Conservation (phyloP, 2,888 invertebrate species). For the Leptinotarsa rubiginosa region DNA sequence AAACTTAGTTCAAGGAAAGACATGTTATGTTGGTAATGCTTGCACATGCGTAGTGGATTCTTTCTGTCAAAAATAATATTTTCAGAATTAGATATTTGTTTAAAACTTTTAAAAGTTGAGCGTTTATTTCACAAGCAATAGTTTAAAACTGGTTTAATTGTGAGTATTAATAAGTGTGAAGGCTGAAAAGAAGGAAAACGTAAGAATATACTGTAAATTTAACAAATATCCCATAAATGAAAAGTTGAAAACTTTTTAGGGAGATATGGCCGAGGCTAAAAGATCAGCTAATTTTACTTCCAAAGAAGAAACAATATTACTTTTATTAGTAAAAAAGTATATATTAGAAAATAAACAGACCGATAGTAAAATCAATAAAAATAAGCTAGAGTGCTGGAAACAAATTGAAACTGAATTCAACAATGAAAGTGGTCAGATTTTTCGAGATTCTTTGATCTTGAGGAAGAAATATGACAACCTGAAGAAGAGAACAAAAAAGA, state of each 20-base stretch:
- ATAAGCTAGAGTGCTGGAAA: slow-evolving; percentile 24
- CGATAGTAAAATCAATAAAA: slow-evolving; percentile 10
- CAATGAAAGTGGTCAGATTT: slow-evolving; percentile 18
- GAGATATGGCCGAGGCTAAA: background rate
- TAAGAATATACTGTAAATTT: background rate
- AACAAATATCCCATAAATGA: background rate
- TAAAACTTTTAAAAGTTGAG: too few relatives aligned
- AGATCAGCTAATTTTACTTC: background rate
- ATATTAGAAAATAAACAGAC: slow-evolving; percentile 21
- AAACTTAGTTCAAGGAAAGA: background rate
- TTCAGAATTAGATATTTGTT: too few relatives aligned
- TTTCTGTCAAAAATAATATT: background rate
- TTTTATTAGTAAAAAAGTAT: background rate
- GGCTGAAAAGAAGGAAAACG: background rate
- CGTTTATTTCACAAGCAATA: too few relatives aligned
- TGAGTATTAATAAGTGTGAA: background rate
- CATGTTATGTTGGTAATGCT: background rate
- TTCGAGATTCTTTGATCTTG: slow-evolving; percentile 26
- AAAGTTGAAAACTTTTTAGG: background rate
- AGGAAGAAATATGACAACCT: slow-evolving; percentile 43
- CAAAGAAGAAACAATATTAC: background rate
- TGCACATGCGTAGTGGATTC: background rate
- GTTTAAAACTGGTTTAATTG: background rate
- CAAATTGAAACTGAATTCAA: slow-evolving; percentile 32
- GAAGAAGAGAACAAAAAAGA: slow-evolving; percentile 43